Base-by-base conservation (phyloP, 2,888 invertebrate genomes). In the Polyommatus iphigenia region DNA sequence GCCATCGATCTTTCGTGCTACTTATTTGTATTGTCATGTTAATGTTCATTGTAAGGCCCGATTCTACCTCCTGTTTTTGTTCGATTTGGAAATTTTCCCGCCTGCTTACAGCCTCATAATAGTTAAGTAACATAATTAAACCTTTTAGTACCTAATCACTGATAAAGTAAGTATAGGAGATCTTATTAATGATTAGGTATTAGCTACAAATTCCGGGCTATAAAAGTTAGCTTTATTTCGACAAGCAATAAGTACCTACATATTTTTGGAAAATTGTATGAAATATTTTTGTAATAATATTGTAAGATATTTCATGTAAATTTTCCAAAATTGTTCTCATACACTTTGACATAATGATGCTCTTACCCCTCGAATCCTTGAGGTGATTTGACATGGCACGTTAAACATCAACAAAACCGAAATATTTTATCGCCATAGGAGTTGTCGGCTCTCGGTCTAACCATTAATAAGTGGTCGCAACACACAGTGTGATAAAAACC, bases 381-480 rank as follows among this genome's bases (percentile, higher is more conserved):
- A 54, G 18, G 5, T 54, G 1, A 54, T 18, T 54, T 3, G 54
- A 18, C 54, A 54, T 54, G 54, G 54, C 54, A 54, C 54, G 18
- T 6, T 54, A 18, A 54, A 54, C 62, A 24, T 24, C 5, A 24
- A 24, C 3, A 24, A 13, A 62, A 10, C 1, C 62, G 24, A 29
- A 67, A 67, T 29, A 32, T 18, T 67, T 15, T 67, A 20, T 15
- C 67, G 62, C 13, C 7, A 29, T n/a, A 67, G 7, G 29, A 29
- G 29, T 15, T 29, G 29, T 32, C 29, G 67, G 29, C 75, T 75
- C 73, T 24, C 50, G 15, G 50, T 2, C 50, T 73, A 50, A 13
- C 77, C 54, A 73, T 78, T 78, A 78, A 59, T 78, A 78, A 59
- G 41, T 29, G 59, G 57, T 78, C 59, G 59, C 41, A n/a, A n/a